Evolutionary conservation across 2,797 vertebrate species (phyloP).

Genomic region (Hoplostethus mediterraneus): DNA sequence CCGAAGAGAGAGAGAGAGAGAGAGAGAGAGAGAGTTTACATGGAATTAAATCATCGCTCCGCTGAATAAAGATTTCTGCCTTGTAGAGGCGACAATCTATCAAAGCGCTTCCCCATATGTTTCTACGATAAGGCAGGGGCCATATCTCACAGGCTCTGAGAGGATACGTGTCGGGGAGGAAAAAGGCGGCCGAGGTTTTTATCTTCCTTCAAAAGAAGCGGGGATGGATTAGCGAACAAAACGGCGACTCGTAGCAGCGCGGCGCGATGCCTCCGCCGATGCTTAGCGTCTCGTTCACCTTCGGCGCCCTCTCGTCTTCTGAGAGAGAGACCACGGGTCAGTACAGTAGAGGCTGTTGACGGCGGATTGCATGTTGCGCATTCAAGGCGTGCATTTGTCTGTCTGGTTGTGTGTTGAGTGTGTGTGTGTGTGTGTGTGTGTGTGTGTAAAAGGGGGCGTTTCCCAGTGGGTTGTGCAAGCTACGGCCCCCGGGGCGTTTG

Average conservation of each 20-base stretch:
- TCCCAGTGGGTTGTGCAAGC: conserved; percentile 38
- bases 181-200: conserved; percentile 51
- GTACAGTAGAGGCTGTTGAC: conserved; percentile 38
- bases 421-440: conserved; percentile 12
- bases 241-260: conserved; percentile 29
- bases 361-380: conserved; percentile 58
- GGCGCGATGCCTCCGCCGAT: conserved; percentile 39
- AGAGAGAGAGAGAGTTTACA: conserved; percentile 45
- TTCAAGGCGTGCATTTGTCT: conserved; percentile 44
- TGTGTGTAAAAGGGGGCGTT: neutral
- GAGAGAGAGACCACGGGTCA: conserved; percentile 25
- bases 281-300: conserved; percentile 53
- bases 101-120: conserved; percentile 60
- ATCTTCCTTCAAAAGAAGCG: conserved; percentile 67
- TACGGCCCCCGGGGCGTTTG: conserved; percentile 50
- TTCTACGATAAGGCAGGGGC: conserved; percentile 65
- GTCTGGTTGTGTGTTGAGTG: no score
- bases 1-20: neutral
- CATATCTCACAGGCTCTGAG: conserved; percentile 57
- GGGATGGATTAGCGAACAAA: conserved; percentile 64
- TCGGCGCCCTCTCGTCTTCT: conserved; percentile 39
- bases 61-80: conserved; percentile 65
- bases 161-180: conserved; percentile 52
- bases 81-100: conserved; percentile 61
- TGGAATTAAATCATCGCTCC: conserved; percentile 61